Conservation (phyloP, 1,140 invertebrate genomes). For the Meteorus sp. region DNA sequence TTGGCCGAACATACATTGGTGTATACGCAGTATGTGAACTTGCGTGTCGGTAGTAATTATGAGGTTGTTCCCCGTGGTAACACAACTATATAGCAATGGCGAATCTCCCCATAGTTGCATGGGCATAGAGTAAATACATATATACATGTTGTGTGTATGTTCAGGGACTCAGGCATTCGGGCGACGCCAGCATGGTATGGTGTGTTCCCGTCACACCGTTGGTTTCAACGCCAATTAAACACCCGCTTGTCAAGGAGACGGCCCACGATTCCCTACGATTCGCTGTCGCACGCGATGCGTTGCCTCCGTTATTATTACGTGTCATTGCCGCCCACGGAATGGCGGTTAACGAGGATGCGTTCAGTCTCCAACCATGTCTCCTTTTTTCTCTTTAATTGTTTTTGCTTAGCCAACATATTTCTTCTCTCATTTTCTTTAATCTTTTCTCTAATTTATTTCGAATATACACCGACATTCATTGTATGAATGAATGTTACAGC, state of each 20-base stretch:
- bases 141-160: conserved; percentile 28
- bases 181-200: conserved; percentile 52
- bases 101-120: conserved; percentile 39
- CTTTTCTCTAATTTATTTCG: too few species aligned
- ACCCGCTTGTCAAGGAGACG: conserved; percentile 59
- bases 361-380: conserved; percentile 18
- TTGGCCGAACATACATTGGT: conserved; percentile 9
- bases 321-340: conserved; percentile 51
- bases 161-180: conserved; percentile 54
- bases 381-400: background rate
- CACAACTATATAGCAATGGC: conserved; percentile 50
- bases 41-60: conserved; percentile 57
- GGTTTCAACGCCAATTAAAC: conserved; percentile 62
- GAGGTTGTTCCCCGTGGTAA: conserved; percentile 51
- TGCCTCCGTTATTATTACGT: conserved; percentile 48
- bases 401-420: background rate
- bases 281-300: conserved; percentile 56
- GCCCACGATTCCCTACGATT: conserved; percentile 46
- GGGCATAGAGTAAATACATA: background rate
- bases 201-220: conserved; percentile 56
- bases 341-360: conserved; percentile 29
- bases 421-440: too few species aligned
- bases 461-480: too few species aligned
- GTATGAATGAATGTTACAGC: too few species aligned
- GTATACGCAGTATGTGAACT: conserved; percentile 30